These are phyloP conservation scores for Crotalus tigris DNA, from an alignment of 2,113 vertebrate genomes.

Conservation along the genomic window DNA sequence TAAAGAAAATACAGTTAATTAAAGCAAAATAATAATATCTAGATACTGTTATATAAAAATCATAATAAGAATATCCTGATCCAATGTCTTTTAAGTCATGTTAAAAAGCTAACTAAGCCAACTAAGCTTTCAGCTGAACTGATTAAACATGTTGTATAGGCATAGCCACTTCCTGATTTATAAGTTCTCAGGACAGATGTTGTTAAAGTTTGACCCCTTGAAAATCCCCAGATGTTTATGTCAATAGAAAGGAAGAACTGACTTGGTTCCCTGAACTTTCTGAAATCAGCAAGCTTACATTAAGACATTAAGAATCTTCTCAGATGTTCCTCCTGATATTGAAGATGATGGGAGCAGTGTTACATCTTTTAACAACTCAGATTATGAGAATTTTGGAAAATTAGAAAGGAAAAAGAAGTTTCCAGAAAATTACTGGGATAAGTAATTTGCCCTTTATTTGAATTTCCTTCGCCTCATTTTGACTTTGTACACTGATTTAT, in stretches of 20 bases:
- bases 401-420: background rate
- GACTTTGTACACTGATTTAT: background rate
- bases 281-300: background rate
- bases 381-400: background rate
- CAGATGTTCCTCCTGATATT: background rate
- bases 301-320: background rate
- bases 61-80: background rate
- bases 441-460: background rate
- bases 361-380: background rate
- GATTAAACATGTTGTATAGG: background rate
- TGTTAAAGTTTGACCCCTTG: background rate
- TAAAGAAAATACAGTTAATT: background rate
- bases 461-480: background rate
- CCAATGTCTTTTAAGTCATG: background rate
- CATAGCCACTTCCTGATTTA: background rate
- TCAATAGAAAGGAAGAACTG: background rate
- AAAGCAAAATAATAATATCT: background rate
- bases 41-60: background rate
- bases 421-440: background rate
- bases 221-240: background rate
- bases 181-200: background rate
- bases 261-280: background rate
- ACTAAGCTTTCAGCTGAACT: background rate
- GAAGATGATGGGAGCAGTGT: background rate
- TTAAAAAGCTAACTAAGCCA: background rate